A percentile compares a stretch with the other conserved stretches of the same genome.
These are phyloP conservation scores for Drymodes brunneopygia DNA, from an alignment of 2,113 vertebrate species.

Conservation along the genomic window DNA sequence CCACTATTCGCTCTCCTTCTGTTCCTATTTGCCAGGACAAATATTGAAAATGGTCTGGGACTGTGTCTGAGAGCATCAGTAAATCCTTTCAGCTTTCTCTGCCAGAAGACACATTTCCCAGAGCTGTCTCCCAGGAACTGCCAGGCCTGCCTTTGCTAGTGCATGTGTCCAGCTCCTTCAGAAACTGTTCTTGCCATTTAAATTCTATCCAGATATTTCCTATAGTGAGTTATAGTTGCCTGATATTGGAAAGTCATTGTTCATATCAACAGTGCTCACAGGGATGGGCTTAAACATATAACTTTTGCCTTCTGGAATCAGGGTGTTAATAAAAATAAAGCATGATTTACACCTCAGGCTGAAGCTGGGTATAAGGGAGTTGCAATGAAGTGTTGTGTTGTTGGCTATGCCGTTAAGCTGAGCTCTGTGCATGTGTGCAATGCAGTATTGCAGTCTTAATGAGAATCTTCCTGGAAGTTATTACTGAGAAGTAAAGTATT, in stretches of 20 bases:
- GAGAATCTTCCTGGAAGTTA: constrained; percentile 47
- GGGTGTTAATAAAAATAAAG: constrained; percentile 1
- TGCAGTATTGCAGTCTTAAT: constrained; percentile 30
- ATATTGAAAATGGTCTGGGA: background rate
- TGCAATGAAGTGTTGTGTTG: background rate
- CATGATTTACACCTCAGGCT: background rate
- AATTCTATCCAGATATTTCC: background rate
- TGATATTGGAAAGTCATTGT: background rate
- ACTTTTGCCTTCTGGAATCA: background rate
- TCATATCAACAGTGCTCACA: background rate
- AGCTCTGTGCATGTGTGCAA: background rate
- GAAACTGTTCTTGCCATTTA: background rate
- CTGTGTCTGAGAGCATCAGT: background rate
- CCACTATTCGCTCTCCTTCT: background rate
- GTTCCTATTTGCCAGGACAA: background rate
- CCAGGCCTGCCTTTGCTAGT: background rate
- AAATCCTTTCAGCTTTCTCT: background rate
- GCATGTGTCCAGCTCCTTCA: background rate
- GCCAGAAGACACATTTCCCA: background rate
- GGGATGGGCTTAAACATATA: background rate
- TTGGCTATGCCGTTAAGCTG: background rate
- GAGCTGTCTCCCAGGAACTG: background rate
- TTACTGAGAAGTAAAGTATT: background rate
- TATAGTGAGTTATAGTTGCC: background rate
- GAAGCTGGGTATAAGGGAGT: background rate